Percentiles rank a stretch among this genome's conserved stretches.
Evolutionary conservation across 2,888 invertebrate species (phyloP).

Genomic region (Brachylomia viminalis): DNA sequence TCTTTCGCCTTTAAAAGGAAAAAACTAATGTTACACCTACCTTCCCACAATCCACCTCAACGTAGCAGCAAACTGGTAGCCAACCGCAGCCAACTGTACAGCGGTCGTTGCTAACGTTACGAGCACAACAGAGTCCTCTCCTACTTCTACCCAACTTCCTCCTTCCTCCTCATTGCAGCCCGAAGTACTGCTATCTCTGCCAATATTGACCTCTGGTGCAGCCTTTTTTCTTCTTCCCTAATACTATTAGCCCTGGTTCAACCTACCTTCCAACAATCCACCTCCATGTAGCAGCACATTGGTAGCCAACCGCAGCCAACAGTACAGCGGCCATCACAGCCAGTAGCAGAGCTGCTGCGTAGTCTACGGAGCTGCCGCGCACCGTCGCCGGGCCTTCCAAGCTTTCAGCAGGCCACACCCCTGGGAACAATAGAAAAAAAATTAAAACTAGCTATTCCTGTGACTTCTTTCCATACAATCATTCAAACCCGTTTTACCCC

Average conservation of each 20-base stretch:
- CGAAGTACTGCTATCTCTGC: neutral
- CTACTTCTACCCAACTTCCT: neutral
- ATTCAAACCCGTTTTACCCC: neutral
- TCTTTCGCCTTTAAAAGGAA: neutral
- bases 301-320: conserved; percentile 93
- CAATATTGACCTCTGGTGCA: neutral
- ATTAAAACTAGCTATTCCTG: neutral
- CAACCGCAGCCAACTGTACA: neutral
- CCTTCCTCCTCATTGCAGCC: too few species aligned
- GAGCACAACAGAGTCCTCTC: too few species aligned
- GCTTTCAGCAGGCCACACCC: conserved; percentile 85
- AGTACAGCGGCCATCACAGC: conserved; percentile 92
- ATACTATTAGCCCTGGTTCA: neutral
- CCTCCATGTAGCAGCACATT: conserved; percentile 93
- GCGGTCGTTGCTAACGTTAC: too few species aligned
- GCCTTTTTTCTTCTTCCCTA: neutral
- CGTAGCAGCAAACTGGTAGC: neutral
- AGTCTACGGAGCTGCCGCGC: conserved; percentile 88
- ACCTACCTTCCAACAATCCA: conserved; percentile 86
- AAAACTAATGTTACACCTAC: neutral
- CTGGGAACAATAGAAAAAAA: conserved; percentile 63
- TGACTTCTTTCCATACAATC: too few species aligned
- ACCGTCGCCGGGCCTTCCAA: conserved; percentile 81
- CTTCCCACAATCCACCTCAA: neutral
- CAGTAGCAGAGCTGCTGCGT: conserved; percentile 90